These are phyloP conservation scores for Cheirogaleus major DNA, from an alignment of 2,797 vertebrate genomes.

Conservation along the genomic window DNA sequence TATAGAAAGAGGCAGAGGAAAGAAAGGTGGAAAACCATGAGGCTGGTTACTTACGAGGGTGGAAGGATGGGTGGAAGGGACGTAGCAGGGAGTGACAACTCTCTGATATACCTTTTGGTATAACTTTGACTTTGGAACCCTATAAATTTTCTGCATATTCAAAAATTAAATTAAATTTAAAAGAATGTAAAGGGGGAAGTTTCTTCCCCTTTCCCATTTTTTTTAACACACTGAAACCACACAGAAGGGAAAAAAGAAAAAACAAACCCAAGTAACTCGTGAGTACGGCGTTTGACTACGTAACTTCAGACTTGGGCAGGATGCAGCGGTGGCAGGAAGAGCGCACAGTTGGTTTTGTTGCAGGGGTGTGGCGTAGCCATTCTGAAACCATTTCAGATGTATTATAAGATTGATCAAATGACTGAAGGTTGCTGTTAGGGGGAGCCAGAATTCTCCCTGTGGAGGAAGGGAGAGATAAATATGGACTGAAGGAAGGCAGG, in stretches of 20 bases:
- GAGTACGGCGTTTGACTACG: background rate
- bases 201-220: background rate
- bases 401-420: background rate
- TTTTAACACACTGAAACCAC: background rate
- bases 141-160: background rate
- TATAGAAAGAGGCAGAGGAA: background rate
- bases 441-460: no score
- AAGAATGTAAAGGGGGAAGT: background rate
- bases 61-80: background rate
- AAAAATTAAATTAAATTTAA: background rate
- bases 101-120: background rate
- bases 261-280: background rate
- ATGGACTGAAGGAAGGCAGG: background rate
- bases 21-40: background rate
- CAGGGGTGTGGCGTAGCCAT: background rate
- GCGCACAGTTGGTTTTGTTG: background rate
- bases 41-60: background rate
- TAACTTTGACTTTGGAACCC: background rate
- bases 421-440: background rate
- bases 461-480: background rate
- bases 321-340: background rate
- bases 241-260: background rate
- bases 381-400: background rate
- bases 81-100: background rate
- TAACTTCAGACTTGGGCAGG: background rate